Conservation (phyloP, 2,797 vertebrate genomes). For the Syndactyla subalaris region DNA sequence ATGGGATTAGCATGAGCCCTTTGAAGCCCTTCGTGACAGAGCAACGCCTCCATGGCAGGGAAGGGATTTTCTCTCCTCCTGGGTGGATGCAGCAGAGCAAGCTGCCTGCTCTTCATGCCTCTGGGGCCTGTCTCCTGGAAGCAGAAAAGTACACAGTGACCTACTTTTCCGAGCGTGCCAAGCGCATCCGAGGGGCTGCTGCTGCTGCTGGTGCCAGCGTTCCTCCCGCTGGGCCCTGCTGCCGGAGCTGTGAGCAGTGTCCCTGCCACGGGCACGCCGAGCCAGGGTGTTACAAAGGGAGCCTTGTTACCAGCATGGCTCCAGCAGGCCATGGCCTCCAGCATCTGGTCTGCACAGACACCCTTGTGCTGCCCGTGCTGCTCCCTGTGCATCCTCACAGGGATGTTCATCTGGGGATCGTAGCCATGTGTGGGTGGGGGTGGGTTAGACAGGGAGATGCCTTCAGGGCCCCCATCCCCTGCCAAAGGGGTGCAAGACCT, state of each 20-base stretch:
- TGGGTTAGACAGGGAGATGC: not conserved
- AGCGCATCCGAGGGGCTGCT: not conserved
- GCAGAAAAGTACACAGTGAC: constrained; percentile 40
- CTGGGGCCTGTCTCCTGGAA: constrained; percentile 8
- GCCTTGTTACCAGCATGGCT: not conserved
- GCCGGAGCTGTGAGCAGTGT: accelerated
- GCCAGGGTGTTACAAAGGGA: not conserved
- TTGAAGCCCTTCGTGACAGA: not conserved
- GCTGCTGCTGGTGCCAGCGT: not conserved
- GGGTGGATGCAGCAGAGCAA: not conserved
- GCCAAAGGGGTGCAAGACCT: not conserved
- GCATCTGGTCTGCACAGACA: accelerated
- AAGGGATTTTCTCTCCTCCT: not conserved
- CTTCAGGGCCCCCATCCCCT: not conserved
- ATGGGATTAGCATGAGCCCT: not conserved
- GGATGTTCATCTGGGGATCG: not conserved
- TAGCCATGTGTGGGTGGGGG: not conserved
- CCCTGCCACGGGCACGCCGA: accelerated
- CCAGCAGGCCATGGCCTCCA: not conserved
- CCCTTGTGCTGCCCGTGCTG: not conserved
- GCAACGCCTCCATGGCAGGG: not conserved
- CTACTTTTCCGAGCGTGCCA: constrained; percentile 31
- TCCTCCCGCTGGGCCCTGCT: not conserved
- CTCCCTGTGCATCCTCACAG: not conserved
- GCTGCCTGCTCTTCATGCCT: not conserved